Evolutionary conservation across 2,113 vertebrate species (phyloP).

Genomic region (Deroptyus accipitrinus): DNA sequence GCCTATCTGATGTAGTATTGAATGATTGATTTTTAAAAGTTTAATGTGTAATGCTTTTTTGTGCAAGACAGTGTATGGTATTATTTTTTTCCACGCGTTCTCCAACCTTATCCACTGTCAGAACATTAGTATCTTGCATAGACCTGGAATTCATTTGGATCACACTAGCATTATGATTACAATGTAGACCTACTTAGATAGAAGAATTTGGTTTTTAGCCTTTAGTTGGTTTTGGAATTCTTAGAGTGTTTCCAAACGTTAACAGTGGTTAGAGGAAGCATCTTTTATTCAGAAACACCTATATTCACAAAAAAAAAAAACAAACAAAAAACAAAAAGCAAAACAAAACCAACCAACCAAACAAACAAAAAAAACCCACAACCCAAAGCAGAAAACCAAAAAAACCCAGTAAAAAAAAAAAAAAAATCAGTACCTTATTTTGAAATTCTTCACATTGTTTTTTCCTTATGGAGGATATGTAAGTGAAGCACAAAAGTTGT

Average conservation of each 20-base stretch:
- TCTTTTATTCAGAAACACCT: neutral
- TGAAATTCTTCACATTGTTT: neutral
- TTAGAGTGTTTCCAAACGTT: neutral
- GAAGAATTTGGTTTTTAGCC: neutral
- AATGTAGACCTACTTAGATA: neutral
- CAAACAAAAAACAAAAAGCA: too few relatives aligned
- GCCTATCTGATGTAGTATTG: neutral
- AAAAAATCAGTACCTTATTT: neutral
- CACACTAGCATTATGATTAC: neutral
- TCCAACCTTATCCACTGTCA: neutral
- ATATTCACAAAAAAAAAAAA: neutral
- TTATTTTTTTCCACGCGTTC: neutral
- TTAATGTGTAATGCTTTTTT: neutral
- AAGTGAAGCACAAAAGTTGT: neutral
- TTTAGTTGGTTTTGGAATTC: neutral
- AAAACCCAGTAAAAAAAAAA: neutral
- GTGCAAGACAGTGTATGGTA: neutral
- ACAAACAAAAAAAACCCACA: too few relatives aligned
- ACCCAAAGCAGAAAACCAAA: neutral
- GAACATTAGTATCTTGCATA: neutral
- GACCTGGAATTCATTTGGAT: neutral
- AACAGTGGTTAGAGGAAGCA: neutral
- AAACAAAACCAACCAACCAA: too few relatives aligned
- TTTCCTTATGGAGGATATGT: neutral
- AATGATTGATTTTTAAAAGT: neutral